Evolutionary conservation across 1,140 invertebrate species (phyloP).

Genomic region (Drosophila arawakana): DNA sequence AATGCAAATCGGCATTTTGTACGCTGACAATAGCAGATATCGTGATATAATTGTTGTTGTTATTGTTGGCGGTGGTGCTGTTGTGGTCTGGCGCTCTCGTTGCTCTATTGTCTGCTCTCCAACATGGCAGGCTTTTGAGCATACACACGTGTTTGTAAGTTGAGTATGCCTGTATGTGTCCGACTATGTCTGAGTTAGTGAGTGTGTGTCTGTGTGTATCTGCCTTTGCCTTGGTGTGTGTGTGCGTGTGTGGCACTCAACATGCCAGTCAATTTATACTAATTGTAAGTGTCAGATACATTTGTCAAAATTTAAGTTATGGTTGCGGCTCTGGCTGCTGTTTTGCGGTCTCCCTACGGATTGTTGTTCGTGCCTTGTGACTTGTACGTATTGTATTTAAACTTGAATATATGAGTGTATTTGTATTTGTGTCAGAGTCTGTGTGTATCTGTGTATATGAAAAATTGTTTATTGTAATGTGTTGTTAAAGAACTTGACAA

Average conservation of each 20-base stretch:
- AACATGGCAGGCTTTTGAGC: conserved; percentile 50
- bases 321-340: conserved; percentile 62
- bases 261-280: conserved; percentile 82
- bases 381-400: conserved; percentile 15
- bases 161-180: conserved; percentile 19
- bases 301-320: conserved; percentile 82
- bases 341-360: conserved; percentile 59
- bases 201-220: conserved; percentile 25
- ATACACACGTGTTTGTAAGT: conserved; percentile 20
- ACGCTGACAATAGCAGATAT: conserved; percentile 80
- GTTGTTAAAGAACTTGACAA: conserved; percentile 71
- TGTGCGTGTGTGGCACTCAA: conserved; percentile 73
- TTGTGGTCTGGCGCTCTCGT: conserved; percentile 61
- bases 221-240: conserved; percentile 37
- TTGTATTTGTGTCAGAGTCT: conserved; percentile 20
- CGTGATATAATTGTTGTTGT: conserved; percentile 75
- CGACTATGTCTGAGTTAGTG: conserved; percentile 39
- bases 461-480: conserved; percentile 80
- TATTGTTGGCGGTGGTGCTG: conserved; percentile 11
- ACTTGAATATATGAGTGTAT: not conserved
- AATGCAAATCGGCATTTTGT: conserved; percentile 81
- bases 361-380: conserved; percentile 39
- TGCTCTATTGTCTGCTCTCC: conserved; percentile 71
- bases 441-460: conserved; percentile 54
- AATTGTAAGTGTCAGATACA: conserved; percentile 82